Evolutionary conservation across 2,113 vertebrate genomes (phyloP).

Genomic region (Boulengeromyrus knoepffleri): DNA sequence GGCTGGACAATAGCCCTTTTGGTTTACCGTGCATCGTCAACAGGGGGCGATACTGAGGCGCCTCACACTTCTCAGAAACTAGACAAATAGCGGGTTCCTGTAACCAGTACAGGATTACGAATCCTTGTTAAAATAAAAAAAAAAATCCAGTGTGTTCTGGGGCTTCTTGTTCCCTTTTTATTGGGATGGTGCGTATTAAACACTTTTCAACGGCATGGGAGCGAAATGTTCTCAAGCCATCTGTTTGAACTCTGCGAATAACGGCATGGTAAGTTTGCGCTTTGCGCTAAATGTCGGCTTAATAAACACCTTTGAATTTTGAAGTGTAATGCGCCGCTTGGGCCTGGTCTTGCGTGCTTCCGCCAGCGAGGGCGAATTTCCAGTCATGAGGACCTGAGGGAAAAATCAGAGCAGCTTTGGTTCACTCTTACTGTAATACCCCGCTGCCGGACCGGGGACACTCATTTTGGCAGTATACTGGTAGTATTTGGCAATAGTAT

Average conservation of each 20-base stretch:
- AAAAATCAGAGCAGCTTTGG: neutral
- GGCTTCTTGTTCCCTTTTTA: neutral
- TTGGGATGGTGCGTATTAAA: neutral
- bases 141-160: neutral
- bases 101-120: neutral
- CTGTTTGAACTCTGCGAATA: neutral
- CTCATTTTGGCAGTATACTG: neutral
- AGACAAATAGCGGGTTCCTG: neutral
- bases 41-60: neutral
- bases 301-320: slow-evolving; percentile 2
- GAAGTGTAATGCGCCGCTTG: neutral
- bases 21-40: neutral
- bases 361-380: neutral
- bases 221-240: neutral
- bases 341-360: too few relatives aligned
- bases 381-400: neutral
- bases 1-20: neutral
- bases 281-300: neutral
- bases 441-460: neutral
- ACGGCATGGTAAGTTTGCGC: neutral
- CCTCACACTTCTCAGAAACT: neutral
- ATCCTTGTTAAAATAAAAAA: neutral
- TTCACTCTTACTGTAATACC: neutral
- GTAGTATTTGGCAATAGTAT: neutral
- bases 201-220: neutral